These are phyloP conservation scores for Pheosia gnoma DNA, from an alignment of 2,888 invertebrate species.

Conservation along the genomic window DNA sequence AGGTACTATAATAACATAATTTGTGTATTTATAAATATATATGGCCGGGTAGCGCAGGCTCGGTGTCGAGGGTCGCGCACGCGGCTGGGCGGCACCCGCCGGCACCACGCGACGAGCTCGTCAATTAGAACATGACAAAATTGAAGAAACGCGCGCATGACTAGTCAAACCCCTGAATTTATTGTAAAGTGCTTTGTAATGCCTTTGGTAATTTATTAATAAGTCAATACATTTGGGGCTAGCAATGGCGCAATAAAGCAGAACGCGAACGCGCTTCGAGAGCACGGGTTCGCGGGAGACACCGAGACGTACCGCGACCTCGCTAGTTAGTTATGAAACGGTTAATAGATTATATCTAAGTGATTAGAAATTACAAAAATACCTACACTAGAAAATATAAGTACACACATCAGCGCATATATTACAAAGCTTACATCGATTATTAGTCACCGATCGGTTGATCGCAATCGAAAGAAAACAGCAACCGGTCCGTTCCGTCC, in stretches of 20 bases:
- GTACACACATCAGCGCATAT: constrained; percentile 30
- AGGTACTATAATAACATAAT: constrained; percentile 10
- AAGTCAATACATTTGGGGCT: no score
- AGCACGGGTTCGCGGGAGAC: no score
- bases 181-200: no score
- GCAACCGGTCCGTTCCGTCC: constrained; percentile 11
- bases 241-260: no score
- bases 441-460: constrained; percentile 7
- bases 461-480: constrained; percentile 10
- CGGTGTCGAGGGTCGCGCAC: neutral
- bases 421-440: constrained; percentile 33
- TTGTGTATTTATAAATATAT: constrained; percentile 9
- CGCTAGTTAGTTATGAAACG: neutral
- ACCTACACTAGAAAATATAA: constrained; percentile 36
- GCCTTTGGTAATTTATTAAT: no score
- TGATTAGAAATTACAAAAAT: constrained; percentile 10
- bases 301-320: neutral
- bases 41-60: constrained; percentile 16
- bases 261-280: no score
- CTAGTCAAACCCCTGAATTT: no score
- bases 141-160: no score
- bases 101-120: neutral
- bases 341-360: neutral
- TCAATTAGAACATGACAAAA: no score
- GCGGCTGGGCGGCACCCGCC: neutral